A percentile compares a stretch with the other conserved stretches of the same genome.
These are phyloP conservation scores for Trididemnum clinides DNA, from an alignment of 23 tunicate species.

Conservation along the genomic window DNA sequence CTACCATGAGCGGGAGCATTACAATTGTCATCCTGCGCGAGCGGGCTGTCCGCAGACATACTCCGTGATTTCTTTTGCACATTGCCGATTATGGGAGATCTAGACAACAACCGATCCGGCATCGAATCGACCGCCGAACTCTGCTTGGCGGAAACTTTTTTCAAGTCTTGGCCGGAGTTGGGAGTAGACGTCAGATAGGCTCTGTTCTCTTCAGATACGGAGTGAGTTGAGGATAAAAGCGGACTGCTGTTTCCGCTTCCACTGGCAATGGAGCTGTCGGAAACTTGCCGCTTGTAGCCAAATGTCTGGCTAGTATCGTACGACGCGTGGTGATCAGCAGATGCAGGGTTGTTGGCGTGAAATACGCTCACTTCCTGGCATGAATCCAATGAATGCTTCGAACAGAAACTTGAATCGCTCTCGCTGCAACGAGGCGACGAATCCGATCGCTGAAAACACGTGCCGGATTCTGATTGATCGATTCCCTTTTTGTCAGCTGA, in stretches of 20 bases:
- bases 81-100: slow-evolving; percentile 74
- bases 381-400: background rate
- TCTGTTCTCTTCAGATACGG: slow-evolving; percentile 17
- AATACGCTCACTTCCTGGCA: slow-evolving; percentile 44
- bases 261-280: slow-evolving; percentile 66
- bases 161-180: background rate
- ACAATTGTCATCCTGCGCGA: slow-evolving; percentile 2
- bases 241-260: slow-evolving; percentile 47
- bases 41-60: slow-evolving; percentile 94
- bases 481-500: background rate
- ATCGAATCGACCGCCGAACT: slow-evolving; percentile 37
- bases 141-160: background rate
- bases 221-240: slow-evolving; percentile 10
- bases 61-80: slow-evolving; percentile 76
- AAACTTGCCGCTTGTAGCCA: slow-evolving; percentile 33
- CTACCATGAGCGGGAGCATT: background rate
- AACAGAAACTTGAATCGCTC: slow-evolving; percentile 34
- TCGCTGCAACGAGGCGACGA: slow-evolving; percentile 29
- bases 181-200: slow-evolving; percentile 50
- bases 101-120: slow-evolving; percentile 34
- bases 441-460: background rate
- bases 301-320: background rate
- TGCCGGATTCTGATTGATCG: slow-evolving; percentile 19
- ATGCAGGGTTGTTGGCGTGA: slow-evolving; percentile 5
- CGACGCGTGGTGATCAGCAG: slow-evolving; percentile 8